phyloP scores from a whole-genome alignment of 1,140 invertebrate genomes.

The Hylyphantes graminicola region DNA sequence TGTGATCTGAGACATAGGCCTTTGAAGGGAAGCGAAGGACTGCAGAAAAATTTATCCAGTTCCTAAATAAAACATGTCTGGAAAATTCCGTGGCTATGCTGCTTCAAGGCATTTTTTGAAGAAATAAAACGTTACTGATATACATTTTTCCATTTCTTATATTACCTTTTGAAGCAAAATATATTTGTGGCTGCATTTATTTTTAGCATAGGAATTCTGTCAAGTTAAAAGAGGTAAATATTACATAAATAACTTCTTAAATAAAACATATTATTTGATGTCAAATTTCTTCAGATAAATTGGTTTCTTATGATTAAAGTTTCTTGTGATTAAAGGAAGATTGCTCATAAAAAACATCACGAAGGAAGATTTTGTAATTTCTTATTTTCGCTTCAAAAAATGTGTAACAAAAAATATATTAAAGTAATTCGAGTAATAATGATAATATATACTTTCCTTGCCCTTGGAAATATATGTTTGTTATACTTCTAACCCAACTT shows the following conservation, averaged over 20 bases:
- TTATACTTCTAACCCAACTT: too few species aligned
- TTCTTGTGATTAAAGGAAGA: not conserved
- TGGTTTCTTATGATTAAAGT: not conserved
- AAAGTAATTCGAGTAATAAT: too few species aligned
- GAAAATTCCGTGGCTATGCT: not conserved
- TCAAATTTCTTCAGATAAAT: not conserved
- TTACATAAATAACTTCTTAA: not conserved
- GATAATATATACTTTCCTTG: too few species aligned
- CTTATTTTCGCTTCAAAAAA: too few species aligned
- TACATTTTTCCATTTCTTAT: not conserved
- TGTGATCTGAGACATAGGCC: not conserved
- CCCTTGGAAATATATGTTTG: too few species aligned
- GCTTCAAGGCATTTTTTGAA: too few species aligned
- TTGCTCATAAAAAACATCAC: not conserved
- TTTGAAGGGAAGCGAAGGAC: not conserved
- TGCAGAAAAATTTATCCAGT: not conserved
- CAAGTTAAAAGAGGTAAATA: not conserved
- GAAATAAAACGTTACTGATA: too few species aligned
- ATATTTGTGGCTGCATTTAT: not conserved
- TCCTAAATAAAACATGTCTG: slow-evolving; percentile 33
- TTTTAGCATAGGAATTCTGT: too few species aligned
- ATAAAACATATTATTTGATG: not conserved
- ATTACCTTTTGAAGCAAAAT: not conserved
- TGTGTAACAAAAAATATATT: too few species aligned
- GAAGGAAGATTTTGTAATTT: not conserved